Evolutionary conservation across 2,113 vertebrate species (phyloP).

Genomic region (Pao palembangensis): DNA sequence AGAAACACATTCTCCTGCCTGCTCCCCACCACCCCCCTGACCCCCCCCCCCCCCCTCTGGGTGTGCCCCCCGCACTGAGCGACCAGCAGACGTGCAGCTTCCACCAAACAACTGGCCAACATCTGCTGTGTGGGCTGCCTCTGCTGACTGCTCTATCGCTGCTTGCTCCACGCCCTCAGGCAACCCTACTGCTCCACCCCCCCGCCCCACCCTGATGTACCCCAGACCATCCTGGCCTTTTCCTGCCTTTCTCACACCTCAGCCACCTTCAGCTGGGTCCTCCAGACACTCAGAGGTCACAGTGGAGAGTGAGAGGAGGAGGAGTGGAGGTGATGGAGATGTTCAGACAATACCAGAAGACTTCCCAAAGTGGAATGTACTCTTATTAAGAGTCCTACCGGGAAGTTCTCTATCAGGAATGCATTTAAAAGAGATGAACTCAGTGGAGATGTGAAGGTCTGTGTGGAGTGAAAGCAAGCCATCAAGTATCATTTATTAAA

Average conservation of each 20-base stretch:
- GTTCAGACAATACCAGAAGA: neutral
- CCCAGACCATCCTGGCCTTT: conserved; percentile 32
- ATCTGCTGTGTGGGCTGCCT: conserved; percentile 61
- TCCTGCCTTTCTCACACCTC: conserved; percentile 57
- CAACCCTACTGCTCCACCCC: conserved; percentile 36
- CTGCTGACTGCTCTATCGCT: conserved; percentile 18
- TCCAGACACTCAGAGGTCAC: conserved; percentile 53
- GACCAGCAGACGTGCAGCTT: conserved; percentile 48
- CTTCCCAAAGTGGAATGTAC: too few relatives aligned
- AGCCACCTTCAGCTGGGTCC: conserved; percentile 33
- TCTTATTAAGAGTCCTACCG: too few relatives aligned
- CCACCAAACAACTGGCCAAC: conserved; percentile 67
- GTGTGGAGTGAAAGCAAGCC: too few relatives aligned
- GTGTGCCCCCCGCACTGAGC: conserved; percentile 49
- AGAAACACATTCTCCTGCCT: conserved; percentile 56
- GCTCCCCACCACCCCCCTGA: conserved; percentile 56
- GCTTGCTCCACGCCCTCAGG: conserved; percentile 42
- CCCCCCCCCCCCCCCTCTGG: conserved; percentile 57
- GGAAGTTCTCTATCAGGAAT: too few relatives aligned
- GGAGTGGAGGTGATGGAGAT: neutral
- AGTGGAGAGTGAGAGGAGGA: too few relatives aligned
- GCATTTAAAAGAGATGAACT: too few relatives aligned
- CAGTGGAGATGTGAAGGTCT: too few relatives aligned
- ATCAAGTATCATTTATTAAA: too few relatives aligned
- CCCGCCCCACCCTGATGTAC: conserved; percentile 20